Evolutionary conservation across 2,888 invertebrate species (phyloP), one percentile per base, ranked within the genome.

Genomic region (Yponomeuta sedellus): DNA sequence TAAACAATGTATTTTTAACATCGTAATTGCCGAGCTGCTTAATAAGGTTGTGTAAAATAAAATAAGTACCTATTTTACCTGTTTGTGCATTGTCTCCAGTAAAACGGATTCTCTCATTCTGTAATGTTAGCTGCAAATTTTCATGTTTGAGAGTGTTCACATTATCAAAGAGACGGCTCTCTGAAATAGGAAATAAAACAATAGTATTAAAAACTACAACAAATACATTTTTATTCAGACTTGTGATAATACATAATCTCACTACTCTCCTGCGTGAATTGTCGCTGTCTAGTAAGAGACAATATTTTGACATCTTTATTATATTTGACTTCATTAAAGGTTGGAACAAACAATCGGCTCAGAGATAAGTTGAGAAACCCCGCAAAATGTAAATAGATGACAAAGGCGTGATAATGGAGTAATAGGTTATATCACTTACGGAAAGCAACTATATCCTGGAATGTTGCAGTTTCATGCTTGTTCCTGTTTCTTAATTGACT

Each of bases 161-260:
- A 84, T 93, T 95, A 80, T 98, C 98, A 85, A 97, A 96, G 63
- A 98, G 88, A 73, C 95, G 94, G 85, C 96, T 97, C 86, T 98
- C 98, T 97, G 88, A 68, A 93, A 92, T 71, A 70, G 61, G 71
- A 67, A 75, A 70, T 34, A 8, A 8, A 34, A 34, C 8, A 34
- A 4, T 34, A 34, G 34, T 34, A 8, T 16, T 66, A 34, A 68
- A 58, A 66, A 63, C n/a, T 68, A 65, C 58, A 40, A n/a, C 16
- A 61, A 10, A 34, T 34, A 61, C n/a, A 61, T 61, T 12, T 61
- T 64, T 57, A 67, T 44, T 44, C 4, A 34, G 34, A 8, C 34
- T 34, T 34, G 34, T 8, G 34, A 34, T n/a, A 34, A 34, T 34
- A 34, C 16, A 52, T 16, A 1, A 52, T 52, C 44, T 52, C 10